phyloP scores from a whole-genome alignment of 2,113 vertebrate species.

The Baryphthengus martii region DNA sequence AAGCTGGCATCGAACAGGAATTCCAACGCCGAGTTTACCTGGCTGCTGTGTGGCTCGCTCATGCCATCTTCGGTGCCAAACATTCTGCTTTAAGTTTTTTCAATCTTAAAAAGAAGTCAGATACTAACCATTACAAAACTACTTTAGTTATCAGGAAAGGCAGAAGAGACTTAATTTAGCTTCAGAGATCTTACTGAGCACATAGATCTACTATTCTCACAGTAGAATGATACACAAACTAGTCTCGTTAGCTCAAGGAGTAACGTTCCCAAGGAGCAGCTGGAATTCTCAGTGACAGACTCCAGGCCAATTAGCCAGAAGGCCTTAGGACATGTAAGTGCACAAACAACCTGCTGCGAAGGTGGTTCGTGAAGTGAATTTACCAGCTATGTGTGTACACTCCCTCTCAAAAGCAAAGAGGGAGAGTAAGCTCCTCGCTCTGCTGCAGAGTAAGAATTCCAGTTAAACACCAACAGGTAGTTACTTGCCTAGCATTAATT shows the following conservation, averaged over 20 bases:
- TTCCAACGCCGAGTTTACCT: background rate
- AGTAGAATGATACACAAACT: background rate
- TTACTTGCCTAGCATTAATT: background rate
- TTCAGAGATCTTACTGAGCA: background rate
- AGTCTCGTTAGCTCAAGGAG: background rate
- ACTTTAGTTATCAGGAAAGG: background rate
- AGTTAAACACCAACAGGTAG: background rate
- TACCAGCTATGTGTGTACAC: fast-evolving
- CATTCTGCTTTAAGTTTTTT: background rate
- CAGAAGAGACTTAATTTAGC: background rate
- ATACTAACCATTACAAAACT: background rate
- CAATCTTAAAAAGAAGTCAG: background rate
- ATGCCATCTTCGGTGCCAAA: background rate
- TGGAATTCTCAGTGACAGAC: background rate
- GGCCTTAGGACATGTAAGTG: background rate
- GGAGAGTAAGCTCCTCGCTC: background rate
- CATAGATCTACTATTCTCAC: background rate
- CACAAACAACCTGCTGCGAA: background rate
- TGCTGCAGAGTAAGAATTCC: background rate
- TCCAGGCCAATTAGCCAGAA: background rate
- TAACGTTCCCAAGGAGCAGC: fast-evolving
- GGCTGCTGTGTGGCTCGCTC: background rate
- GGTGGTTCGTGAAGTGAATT: background rate
- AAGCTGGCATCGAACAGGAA: background rate
- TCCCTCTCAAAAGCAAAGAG: background rate